Evolutionary conservation across 64 coral and sea anemone genomes (phyloP).

Genomic region (Astreopora myriophthalma): DNA sequence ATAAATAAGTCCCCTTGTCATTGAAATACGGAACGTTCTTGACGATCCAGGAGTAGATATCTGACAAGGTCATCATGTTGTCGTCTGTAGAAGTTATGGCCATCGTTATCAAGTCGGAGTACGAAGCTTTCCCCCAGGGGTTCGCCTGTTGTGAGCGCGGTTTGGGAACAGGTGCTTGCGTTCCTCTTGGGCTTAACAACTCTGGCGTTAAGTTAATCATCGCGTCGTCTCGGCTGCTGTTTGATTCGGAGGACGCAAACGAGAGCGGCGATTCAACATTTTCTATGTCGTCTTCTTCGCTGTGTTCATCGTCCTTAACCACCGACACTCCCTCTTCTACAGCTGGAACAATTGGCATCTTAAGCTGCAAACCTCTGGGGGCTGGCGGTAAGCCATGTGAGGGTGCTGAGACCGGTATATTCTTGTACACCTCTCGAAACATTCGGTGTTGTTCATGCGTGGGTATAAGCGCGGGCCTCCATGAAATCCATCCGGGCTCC

Average conservation of each 20-base stretch:
- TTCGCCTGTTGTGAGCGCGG: constrained; percentile 38
- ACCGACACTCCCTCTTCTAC: neutral
- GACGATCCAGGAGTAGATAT: constrained; percentile 78
- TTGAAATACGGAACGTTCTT: constrained; percentile 75
- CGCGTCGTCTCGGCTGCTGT: constrained; percentile 7
- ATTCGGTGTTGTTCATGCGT: constrained; percentile 22
- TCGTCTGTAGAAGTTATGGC: constrained; percentile 64
- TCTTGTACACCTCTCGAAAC: neutral
- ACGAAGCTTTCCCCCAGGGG: constrained; percentile 69
- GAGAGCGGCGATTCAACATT: constrained; percentile 22
- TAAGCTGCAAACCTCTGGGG: neutral
- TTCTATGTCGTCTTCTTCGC: constrained; percentile 24
- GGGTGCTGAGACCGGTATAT: neutral
- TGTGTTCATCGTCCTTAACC: neutral
- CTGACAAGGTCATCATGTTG: constrained; percentile 68
- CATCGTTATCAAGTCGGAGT: constrained; percentile 65
- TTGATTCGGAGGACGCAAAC: constrained; percentile 16
- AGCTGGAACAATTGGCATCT: neutral
- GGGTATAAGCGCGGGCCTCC: neutral
- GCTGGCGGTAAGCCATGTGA: neutral
- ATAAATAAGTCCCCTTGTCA: constrained; percentile 52
- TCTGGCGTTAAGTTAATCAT: neutral
- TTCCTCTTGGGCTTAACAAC: neutral
- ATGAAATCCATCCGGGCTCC: neutral
- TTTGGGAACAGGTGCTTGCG: constrained; percentile 15